Evolutionary conservation across 1,140 invertebrate species (phyloP), one percentile per base, ranked within the genome.

Genomic region (Euwallacea similis): DNA sequence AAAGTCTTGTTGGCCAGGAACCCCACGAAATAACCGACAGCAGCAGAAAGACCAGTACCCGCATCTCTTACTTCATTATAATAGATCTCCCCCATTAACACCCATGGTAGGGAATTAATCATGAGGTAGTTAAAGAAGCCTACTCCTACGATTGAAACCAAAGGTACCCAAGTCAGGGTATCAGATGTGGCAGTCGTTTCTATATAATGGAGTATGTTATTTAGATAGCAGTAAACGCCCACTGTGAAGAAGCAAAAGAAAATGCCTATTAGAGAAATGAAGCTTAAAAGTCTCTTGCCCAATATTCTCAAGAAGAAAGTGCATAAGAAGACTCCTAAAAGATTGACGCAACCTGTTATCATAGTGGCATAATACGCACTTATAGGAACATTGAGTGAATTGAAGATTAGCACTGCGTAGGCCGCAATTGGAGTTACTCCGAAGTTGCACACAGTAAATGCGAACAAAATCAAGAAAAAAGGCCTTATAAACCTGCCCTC

Each of bases 281-380:
- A 85, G 0, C 86, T 85, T 42, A 93, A 77, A 0, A 85, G 84
- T 33, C 91, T 81, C 77, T 92, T 92, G 2, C 91, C 91, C 0
- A 87, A 86, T 71, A 87, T 89, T 72, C 89, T 89, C 0, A 93
- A 88, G 2, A 88, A 75, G 4, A 86, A 50, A 0, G 91, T 87
- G 74, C 90, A 91, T 13, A 86, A 56, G 2, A 87, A 73, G 0
- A 87, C 86, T 0, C 90, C 90, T 3, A 88, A 15, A 13, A 92
- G 81, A 76, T 93, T 87, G 0, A 88, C 86, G 0, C 90, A 77
- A 0, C 91, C 91, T 6, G 92, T 80, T 2, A 90, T 81, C 3
- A 92, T 84, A 0, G 91, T 90, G 0, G 90, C 90, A 15, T 87
- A 86, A 79, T 91, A 92, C 74, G 89, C 87, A 73, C 91, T 87